Percentiles rank a stretch among this genome's conserved stretches.
These are phyloP conservation scores for Rosalia funebris DNA, from an alignment of 2,888 invertebrate genomes.

Conservation along the genomic window DNA sequence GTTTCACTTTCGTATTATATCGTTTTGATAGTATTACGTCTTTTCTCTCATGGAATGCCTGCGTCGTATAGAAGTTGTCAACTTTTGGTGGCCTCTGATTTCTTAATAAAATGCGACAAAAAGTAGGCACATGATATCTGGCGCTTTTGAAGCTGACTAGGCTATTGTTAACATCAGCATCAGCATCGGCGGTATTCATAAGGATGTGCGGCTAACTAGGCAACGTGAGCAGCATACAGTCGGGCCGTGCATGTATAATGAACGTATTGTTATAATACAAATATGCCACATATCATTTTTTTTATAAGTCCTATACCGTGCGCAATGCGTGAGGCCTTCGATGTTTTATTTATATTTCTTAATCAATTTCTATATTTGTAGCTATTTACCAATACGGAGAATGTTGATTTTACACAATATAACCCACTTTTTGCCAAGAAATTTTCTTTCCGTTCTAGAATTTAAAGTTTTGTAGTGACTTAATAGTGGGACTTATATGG, in stretches of 20 bases:
- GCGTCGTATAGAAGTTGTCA: no score
- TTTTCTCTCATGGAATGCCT: no score
- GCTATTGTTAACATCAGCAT: conserved; percentile 58
- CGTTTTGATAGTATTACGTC: no score
- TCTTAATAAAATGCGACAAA: conserved; percentile 30
- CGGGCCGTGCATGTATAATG: conserved; percentile 58
- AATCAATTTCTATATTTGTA: conserved; percentile 47
- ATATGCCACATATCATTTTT: conserved; percentile 60
- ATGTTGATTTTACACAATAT: conserved; percentile 45
- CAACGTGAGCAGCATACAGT: conserved; percentile 59
- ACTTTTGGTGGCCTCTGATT: conserved; percentile 18
- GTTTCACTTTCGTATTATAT: no score
- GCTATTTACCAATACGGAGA: conserved; percentile 33
- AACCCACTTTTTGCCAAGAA: conserved; percentile 37
- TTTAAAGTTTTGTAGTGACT: conserved; percentile 13
- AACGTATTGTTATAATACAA: conserved; percentile 60
- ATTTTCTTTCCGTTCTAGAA: conserved; percentile 11
- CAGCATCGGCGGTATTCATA: conserved; percentile 55
- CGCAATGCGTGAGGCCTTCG: conserved; percentile 50
- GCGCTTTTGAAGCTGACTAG: conserved; percentile 30
- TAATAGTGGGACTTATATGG: conserved; percentile 6
- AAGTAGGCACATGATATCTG: conserved; percentile 34
- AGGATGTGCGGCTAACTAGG: conserved; percentile 60
- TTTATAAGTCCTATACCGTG: conserved; percentile 44
- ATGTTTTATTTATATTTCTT: conserved; percentile 54